phyloP scores from a whole-genome alignment of 2,113 vertebrate species.

The Butorides virescens region DNA sequence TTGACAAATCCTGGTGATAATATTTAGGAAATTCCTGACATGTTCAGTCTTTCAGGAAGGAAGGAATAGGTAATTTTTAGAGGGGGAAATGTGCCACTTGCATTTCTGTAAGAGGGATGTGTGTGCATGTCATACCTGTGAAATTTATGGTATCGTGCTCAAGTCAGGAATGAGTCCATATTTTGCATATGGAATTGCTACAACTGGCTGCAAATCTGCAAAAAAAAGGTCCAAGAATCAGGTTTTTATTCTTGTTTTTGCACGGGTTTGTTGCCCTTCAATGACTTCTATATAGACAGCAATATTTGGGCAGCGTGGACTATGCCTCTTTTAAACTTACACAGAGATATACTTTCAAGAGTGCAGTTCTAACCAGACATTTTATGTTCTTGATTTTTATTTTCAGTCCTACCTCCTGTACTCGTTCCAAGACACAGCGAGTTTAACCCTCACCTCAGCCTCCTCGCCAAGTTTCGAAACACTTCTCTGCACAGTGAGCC shows the following conservation, averaged over 20 bases:
- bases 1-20: background rate
- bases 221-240: background rate
- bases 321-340: background rate
- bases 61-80: background rate
- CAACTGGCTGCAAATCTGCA: background rate
- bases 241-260: background rate
- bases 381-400: background rate
- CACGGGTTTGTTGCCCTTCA: background rate
- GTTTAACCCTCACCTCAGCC: conserved; percentile 96
- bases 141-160: background rate
- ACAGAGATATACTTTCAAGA: background rate
- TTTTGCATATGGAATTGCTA: background rate
- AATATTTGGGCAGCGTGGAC: background rate
- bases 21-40: background rate
- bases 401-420: conserved; percentile 90
- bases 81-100: background rate
- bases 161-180: background rate
- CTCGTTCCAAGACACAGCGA: conserved; percentile 97
- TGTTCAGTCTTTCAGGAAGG: background rate
- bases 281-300: background rate
- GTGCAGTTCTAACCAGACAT: background rate
- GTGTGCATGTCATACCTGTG: fast-evolving
- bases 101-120: background rate
- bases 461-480: conserved; percentile 92
- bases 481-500: conserved; percentile 91